phyloP scores from a whole-genome alignment of 1,140 invertebrate genomes.

The Laupala kohalensis region DNA sequence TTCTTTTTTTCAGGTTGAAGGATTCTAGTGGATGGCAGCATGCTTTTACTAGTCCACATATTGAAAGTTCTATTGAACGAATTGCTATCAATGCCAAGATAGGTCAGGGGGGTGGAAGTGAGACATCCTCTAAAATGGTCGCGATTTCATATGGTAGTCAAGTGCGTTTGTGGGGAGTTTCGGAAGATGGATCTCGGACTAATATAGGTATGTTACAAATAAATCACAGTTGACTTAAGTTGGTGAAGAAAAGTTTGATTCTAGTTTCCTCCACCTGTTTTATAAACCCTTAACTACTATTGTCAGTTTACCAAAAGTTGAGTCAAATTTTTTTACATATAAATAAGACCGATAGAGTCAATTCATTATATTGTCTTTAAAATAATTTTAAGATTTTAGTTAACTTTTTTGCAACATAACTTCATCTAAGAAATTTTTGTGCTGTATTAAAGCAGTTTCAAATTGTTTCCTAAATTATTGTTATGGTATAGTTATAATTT shows the following conservation, averaged over 20 bases:
- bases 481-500: too few relatives aligned
- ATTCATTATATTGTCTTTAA: too few relatives aligned
- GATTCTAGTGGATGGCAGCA: slow-evolving; percentile 93
- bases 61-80: slow-evolving; percentile 78
- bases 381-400: too few relatives aligned
- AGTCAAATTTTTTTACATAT: background rate
- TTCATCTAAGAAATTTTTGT: too few relatives aligned
- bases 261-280: too few relatives aligned
- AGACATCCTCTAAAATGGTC: slow-evolving; percentile 63
- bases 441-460: too few relatives aligned
- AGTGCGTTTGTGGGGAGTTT: slow-evolving; percentile 80
- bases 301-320: background rate
- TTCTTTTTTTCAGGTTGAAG: slow-evolving; percentile 69
- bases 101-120: slow-evolving; percentile 35
- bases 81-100: slow-evolving; percentile 93
- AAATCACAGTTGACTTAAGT: too few relatives aligned
- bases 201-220: slow-evolving; percentile 51
- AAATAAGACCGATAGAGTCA: too few relatives aligned
- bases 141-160: slow-evolving; percentile 75
- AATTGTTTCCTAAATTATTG: too few relatives aligned
- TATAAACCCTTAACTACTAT: background rate
- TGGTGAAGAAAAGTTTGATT: too few relatives aligned
- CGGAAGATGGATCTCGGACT: slow-evolving; percentile 58
- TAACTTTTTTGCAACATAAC: too few relatives aligned
- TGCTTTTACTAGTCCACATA: slow-evolving; percentile 83